Base-by-base conservation (phyloP, 53 echinoderm and acorn worm species). In the Echinometra lucunter region DNA sequence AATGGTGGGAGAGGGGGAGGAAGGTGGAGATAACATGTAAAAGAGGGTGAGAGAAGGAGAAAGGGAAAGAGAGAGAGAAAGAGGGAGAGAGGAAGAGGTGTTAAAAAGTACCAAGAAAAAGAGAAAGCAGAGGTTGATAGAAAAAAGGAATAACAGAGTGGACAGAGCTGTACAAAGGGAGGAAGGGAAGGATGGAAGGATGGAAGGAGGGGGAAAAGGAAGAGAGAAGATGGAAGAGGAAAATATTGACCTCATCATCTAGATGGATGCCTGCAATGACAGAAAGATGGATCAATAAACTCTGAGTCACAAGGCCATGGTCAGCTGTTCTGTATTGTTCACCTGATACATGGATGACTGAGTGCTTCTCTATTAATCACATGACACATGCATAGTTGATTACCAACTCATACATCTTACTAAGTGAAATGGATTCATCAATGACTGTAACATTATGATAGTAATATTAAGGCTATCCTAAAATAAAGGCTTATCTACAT, bases 361-460 rank as follows among this genome's bases (percentile, higher is more conserved):
- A 25, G 6, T 13, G 35, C 35, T 32, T 35, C 53, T 53, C 53
- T 11, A 4, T 53, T 28, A 35, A 28, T 72, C 35, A 72, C 72
- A 72, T 72, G 72, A 72, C 72, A 72, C 35, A 72, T 72, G 72
- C 72, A 72, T 72, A 72, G 72, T 72, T 72, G 32, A 72, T 35
- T 72, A 34, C 72, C 72, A 72, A 32, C 72, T 72, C 72, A 72
- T 66, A n/a, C 53, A 34, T 72, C 32, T 32, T 35, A 72, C 28
- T 11, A 72, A 72, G 72, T 72, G 72, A 72, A 53, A 53, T 72
- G 35, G 10, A 30, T 35, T 72, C 72, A 72, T 72, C 4, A 13
- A 53, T 53, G 2, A 0, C 8, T 53, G 53, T 53, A 53, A 53
- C 8, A 53, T 53, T 53, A 53, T 13, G 13, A n/a, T n/a, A n/a